Conservation (phyloP, 2,113 vertebrate genomes). For the Gallinago undulata region DNA sequence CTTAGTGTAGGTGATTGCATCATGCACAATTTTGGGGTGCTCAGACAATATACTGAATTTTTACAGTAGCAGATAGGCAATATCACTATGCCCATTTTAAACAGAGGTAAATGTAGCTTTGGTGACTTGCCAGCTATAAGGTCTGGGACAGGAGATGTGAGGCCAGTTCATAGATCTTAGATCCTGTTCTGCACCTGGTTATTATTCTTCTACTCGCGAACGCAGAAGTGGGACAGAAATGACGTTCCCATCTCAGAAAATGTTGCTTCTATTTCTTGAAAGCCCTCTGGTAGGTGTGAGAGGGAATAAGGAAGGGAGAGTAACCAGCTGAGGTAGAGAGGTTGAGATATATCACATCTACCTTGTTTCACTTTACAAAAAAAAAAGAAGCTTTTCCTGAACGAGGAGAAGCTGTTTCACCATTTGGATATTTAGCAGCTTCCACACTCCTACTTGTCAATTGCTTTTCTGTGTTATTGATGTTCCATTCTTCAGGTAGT, state of each 20-base stretch:
- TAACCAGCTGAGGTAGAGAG: neutral
- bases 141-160: neutral
- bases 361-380: neutral
- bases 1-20: neutral
- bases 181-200: neutral
- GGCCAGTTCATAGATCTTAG: neutral
- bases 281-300: neutral
- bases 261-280: neutral
- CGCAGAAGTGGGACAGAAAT: neutral
- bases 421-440: neutral
- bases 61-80: neutral
- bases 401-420: neutral
- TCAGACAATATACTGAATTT: neutral
- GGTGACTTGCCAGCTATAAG: neutral
- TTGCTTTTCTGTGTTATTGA: neutral
- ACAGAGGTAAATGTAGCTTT: neutral
- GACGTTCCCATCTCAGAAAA: neutral
- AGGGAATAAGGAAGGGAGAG: neutral
- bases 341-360: neutral
- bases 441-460: accelerated
- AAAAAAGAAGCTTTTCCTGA: neutral
- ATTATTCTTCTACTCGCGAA: neutral
- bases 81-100: neutral
- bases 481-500: neutral
- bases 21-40: neutral